Base-by-base conservation (phyloP, 2,888 invertebrate genomes). In the Oegoconia quadripuncta region DNA sequence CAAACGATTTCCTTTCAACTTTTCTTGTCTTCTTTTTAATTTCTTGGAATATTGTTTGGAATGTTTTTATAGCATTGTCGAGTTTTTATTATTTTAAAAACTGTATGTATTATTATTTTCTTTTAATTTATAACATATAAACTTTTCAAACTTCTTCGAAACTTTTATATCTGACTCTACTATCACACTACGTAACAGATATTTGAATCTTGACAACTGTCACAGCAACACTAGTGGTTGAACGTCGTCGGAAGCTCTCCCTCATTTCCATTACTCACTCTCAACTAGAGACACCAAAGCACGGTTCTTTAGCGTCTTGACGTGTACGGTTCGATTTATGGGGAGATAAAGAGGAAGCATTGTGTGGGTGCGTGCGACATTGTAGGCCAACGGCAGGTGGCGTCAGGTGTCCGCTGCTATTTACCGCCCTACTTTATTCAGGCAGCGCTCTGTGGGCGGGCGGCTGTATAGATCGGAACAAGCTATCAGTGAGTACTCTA, bases 351-450 rank as follows among this genome's bases (percentile, higher is more conserved):
- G 42, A 38, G 33, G 23, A 29, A 36, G 32, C 35, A 41, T 37
- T 34, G 44, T 35, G 29, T 38, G 35, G 32, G 34, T 26, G 37
- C 27, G 27, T 26, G 16, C 26, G 22, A 12, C 12, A 33, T 25
- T 30, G 14, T 27, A 14, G 27, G 27, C 27, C 30, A 17, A 23
- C 22, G 32, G 28, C 29, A 34, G 33, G 60, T 57, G 46, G 61
- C 50, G 61, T 64, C 78, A 79, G 80, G 82, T 83, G 82, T 78
- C 77, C 75, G 64, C 54, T 53, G 70, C 69, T 81, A 74, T 81
- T 83, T 84, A 81, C 76, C 80, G 74, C 67, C 75, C 75, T 76
- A 77, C 69, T 78, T 84, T 43, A 43, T 74, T 78, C 69, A 62
- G 64, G 64, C 61, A 59, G 59, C 65, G 67, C 55, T 53, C 58